These are phyloP conservation scores for Tragelaphus scriptus DNA, from an alignment of 2,113 vertebrate species.

Conservation along the genomic window DNA sequence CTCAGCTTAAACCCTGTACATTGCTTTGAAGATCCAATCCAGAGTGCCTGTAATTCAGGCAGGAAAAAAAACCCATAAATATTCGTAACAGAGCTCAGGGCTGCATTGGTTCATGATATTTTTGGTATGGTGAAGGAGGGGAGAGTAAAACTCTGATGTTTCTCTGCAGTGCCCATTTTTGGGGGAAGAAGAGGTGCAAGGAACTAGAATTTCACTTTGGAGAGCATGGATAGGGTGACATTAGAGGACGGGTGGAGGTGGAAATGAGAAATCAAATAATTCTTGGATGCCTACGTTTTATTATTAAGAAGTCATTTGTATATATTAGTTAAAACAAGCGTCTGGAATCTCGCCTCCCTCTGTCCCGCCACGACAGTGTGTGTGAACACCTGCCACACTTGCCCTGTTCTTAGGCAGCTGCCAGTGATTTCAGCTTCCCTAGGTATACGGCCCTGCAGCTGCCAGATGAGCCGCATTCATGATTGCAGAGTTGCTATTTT, in stretches of 20 bases:
- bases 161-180: not conserved
- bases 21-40: constrained; percentile 68
- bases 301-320: constrained; percentile 2
- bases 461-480: constrained; percentile 5
- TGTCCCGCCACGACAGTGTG: not conserved
- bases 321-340: not conserved
- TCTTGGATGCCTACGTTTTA: not conserved
- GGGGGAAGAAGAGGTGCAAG: not conserved
- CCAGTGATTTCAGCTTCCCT: not conserved
- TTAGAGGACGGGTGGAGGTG: not conserved
- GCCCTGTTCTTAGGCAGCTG: not conserved
- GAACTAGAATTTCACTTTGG: constrained; percentile 6
- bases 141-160: not conserved
- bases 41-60: constrained; percentile 43
- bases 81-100: not conserved
- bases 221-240: not conserved
- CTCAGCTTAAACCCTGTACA: constrained; percentile 41
- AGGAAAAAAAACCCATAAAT: not conserved
- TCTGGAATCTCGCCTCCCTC: not conserved
- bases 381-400: constrained; percentile 22
- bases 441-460: constrained; percentile 55
- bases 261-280: constrained; percentile 10
- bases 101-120: constrained; percentile 21
- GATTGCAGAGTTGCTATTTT: constrained; percentile 57
- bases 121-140: not conserved